Base-by-base conservation (phyloP, 2,888 invertebrate species). In the Cataglyphis altisquamis region DNA sequence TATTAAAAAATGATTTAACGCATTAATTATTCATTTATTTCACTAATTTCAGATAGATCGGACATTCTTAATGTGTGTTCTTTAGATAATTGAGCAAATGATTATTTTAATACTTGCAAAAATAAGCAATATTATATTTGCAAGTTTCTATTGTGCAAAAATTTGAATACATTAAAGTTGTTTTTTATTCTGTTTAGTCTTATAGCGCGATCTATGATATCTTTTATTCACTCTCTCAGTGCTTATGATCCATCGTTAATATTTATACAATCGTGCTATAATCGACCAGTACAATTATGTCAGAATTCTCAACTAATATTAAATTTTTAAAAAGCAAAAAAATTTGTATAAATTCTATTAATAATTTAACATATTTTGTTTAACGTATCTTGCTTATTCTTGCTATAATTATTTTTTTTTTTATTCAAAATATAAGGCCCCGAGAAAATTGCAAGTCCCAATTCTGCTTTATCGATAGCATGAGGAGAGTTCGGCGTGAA, bases 391-490 rank as follows among this genome's bases (percentile, higher is more conserved):
- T 21, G 8, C 21, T 39, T n/a, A 39, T 39, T 68, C 55, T 57
- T 6, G 3, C 15, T 21, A 12, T 41, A 36, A 21, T 10, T 9
- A 21, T 36, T 36, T 3, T 72, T 25, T 21, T 25, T 52, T 70
- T 57, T 5, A 21, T 60, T 72, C 12, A 0, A 72, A 18, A 18
- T 52, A 10, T 57, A 41, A 68, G 18, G 8, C 29, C 29, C n/a
- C 1, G 18, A 55, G 10, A 29, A 70, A 41, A 80, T 72, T 8
- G 0, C 4, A 8, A 45, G 12, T 70, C 21, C 0, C 45, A 8
- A 60, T 48, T 64, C 89, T 89, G 10, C 86, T 57, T 90, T 89
- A 89, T 89, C 90, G 89, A 82, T 86, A 18, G 89, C 48, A 82
- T 88, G n/a, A 41, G 62, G 6, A 64, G 75, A 66, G 82, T 81